Conservation (phyloP, 2,113 vertebrate genomes). For the Perognathus longimembris region DNA sequence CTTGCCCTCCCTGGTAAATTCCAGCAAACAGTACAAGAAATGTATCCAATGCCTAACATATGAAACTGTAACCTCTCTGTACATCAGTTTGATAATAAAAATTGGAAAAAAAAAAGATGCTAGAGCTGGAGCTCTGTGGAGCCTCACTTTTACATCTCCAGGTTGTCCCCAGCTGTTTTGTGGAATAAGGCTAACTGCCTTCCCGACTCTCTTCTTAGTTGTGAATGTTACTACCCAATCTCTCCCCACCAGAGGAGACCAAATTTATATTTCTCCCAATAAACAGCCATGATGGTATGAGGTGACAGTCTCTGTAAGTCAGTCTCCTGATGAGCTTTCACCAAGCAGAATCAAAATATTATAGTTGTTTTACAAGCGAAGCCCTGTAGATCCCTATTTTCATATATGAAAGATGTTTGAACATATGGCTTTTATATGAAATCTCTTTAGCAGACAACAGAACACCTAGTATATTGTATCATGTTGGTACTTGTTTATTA, state of each 20-base stretch:
- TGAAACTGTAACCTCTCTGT: too few species aligned
- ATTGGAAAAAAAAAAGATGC: too few species aligned
- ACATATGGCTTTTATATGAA: not conserved
- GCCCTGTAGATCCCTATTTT: conserved; percentile 22
- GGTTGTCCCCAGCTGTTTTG: not conserved
- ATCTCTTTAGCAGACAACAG: not conserved
- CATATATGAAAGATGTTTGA: not conserved
- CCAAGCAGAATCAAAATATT: not conserved
- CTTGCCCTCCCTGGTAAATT: not conserved
- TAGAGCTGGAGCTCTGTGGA: not conserved
- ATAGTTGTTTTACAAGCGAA: not conserved
- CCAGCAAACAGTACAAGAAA: too few species aligned
- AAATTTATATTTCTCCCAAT: not conserved
- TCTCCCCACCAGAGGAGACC: not conserved
- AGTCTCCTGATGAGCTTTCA: not conserved
- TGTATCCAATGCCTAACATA: too few species aligned
- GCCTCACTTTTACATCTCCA: not conserved
- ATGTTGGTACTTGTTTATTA: not conserved
- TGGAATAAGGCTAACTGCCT: not conserved
- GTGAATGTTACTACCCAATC: not conserved
- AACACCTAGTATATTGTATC: not conserved
- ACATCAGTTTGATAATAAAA: too few species aligned
- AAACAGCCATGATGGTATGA: not conserved
- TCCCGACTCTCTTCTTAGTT: not conserved
- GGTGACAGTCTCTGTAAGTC: not conserved